A percentile compares a stretch with the other conserved stretches of the same genome.
Evolutionary conservation across 2,888 invertebrate species (phyloP).

Genomic region (Leucania comma): DNA sequence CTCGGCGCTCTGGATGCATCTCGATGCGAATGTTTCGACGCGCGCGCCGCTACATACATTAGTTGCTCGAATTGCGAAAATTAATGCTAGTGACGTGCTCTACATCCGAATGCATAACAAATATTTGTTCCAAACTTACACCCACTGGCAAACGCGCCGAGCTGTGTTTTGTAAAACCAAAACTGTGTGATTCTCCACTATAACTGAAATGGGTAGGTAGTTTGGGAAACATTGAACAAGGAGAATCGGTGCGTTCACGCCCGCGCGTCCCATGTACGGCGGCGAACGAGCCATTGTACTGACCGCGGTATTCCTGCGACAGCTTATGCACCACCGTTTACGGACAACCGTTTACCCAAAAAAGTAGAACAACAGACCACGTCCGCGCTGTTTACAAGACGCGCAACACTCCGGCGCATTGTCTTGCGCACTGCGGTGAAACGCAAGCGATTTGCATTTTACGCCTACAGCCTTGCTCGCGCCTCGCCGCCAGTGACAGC

Average conservation of each 20-base stretch:
- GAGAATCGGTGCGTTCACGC: conserved; percentile 81
- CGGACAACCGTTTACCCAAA: conserved; percentile 88
- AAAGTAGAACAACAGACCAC: conserved; percentile 89
- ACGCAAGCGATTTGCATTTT: conserved; percentile 86
- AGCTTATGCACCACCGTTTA: conserved; percentile 86
- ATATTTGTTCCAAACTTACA: conserved; percentile 54
- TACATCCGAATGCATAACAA: conserved; percentile 69
- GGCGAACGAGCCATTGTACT: conserved; percentile 85
- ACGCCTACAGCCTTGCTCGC: conserved; percentile 79
- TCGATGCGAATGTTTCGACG: conserved; percentile 77
- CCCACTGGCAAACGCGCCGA: conserved; percentile 43
- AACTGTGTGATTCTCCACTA: conserved; percentile 74
- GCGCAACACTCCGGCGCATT: conserved; percentile 87
- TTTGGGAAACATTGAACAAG: conserved; percentile 78
- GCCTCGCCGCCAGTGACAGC: conserved; percentile 62
- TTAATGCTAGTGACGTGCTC: conserved; percentile 70
- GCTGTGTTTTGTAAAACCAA: conserved; percentile 70
- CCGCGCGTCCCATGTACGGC: conserved; percentile 83
- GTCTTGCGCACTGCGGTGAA: conserved; percentile 85
- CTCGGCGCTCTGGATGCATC: conserved; percentile 80
- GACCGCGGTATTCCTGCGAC: conserved; percentile 86
- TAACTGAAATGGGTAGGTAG: conserved; percentile 75
- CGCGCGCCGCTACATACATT: conserved; percentile 66
- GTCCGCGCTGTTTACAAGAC: conserved; percentile 87
- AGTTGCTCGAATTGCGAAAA: conserved; percentile 74